Evolutionary conservation across 2,797 vertebrate species (phyloP).

Genomic region (Ceryle rudis): DNA sequence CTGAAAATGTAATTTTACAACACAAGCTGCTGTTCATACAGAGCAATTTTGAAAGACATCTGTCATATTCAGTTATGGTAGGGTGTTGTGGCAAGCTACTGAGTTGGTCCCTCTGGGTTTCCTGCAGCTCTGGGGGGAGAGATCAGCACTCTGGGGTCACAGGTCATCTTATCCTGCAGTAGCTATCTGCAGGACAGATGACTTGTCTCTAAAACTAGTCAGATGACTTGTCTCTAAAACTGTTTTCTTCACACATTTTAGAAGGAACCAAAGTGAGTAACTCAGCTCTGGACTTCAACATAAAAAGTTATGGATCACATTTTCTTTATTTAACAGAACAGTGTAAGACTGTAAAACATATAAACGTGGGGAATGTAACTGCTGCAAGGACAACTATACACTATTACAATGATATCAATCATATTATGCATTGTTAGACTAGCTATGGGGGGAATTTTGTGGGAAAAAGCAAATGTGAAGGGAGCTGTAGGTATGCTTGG

Average conservation of each 20-base stretch:
- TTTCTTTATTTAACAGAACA: neutral
- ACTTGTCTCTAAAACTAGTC: too few relatives aligned
- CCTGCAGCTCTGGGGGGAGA: neutral
- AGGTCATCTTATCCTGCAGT: neutral
- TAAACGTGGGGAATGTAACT: neutral
- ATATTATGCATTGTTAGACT: neutral
- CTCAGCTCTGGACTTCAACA: neutral
- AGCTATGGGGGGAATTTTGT: neutral
- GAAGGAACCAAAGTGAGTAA: neutral
- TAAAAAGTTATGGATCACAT: neutral
- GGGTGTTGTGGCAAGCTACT: neutral
- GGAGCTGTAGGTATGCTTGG: neutral
- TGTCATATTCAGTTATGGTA: neutral
- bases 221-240: neutral
- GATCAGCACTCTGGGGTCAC: neutral
- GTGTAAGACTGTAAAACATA: neutral
- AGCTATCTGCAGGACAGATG: too few relatives aligned
- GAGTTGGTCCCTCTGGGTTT: neutral
- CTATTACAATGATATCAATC: neutral
- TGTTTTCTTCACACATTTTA: neutral
- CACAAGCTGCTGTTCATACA: neutral
- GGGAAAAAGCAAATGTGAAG: neutral
- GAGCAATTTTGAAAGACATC: neutral
- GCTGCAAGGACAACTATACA: neutral
- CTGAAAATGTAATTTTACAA: neutral